phyloP scores from a whole-genome alignment of 2,888 invertebrate genomes.

The Deroplatys truncata region DNA sequence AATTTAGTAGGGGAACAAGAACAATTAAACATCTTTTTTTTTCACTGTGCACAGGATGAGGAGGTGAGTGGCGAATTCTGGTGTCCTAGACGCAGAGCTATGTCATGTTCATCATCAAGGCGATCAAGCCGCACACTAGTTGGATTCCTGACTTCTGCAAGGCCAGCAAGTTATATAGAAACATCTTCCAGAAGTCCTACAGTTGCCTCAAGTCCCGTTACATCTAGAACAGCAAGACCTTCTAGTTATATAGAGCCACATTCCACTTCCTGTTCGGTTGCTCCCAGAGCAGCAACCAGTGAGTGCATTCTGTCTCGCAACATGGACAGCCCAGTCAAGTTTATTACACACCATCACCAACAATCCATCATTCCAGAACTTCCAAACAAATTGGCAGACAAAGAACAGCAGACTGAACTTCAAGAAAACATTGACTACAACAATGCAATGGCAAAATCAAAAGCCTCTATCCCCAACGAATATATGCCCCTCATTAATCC shows the following conservation, averaged over 20 bases:
- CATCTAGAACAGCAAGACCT: slow-evolving; percentile 1
- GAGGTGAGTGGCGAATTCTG: slow-evolving; percentile 41
- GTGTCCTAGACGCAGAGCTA: slow-evolving; percentile 36
- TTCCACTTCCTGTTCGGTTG: not conserved
- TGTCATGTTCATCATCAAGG: slow-evolving; percentile 28
- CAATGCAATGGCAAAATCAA: not conserved
- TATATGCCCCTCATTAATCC: not conserved
- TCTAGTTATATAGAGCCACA: not conserved
- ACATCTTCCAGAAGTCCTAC: not conserved
- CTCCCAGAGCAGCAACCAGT: not conserved
- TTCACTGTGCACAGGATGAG: slow-evolving; percentile 36
- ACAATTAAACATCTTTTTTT: not conserved
- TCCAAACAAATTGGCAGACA: not conserved
- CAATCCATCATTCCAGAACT: not conserved
- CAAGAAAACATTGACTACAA: not conserved
- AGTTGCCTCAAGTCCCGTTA: not conserved
- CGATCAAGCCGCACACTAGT: slow-evolving; percentile 31
- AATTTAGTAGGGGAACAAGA: not conserved
- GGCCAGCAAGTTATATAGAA: slow-evolving; percentile 25
- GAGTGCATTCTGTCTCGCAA: not conserved
- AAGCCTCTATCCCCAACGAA: not conserved
- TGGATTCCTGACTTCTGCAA: slow-evolving; percentile 21
- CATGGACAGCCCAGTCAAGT: not conserved
- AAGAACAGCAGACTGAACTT: not conserved
- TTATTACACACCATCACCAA: not conserved